Percentiles rank a stretch among this genome's conserved stretches.
phyloP scores from a whole-genome alignment of 2,113 vertebrate species.

The Dipodomys stephensi region DNA sequence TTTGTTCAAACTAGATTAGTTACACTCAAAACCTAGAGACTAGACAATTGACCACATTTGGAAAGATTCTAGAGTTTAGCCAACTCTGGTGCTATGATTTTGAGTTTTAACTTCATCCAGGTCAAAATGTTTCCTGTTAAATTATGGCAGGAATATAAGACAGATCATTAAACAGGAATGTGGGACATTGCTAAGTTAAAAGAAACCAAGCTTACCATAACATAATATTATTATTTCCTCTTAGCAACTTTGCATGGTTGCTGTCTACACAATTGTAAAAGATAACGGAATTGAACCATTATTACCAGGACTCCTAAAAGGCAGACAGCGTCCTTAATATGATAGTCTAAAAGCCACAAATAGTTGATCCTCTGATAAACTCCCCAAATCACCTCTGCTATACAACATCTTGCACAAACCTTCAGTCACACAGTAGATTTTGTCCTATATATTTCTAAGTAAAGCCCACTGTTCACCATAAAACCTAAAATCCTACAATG shows the following conservation, averaged over 20 bases:
- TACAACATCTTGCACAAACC: background rate
- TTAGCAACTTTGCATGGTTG: slow-evolving; percentile 29
- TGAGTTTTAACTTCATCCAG: slow-evolving; percentile 13
- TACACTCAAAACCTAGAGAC: background rate
- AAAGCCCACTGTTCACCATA: slow-evolving; percentile 1
- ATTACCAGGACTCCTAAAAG: slow-evolving; percentile 28
- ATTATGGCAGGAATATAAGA: background rate
- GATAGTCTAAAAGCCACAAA: slow-evolving; percentile 23
- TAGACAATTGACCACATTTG: slow-evolving; percentile 41
- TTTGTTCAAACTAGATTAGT: slow-evolving; percentile 63
- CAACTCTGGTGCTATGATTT: background rate
- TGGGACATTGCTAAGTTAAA: slow-evolving; percentile 44
- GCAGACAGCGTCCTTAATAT: background rate
- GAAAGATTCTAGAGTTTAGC: slow-evolving; percentile 22
- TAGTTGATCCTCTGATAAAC: slow-evolving; percentile 42
- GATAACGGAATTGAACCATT: slow-evolving; percentile 9
- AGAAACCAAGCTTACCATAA: slow-evolving; percentile 41
- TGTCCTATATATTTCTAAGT: background rate
- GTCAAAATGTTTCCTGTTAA: slow-evolving; percentile 19
- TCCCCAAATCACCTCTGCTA: slow-evolving; percentile 5
- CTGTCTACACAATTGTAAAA: slow-evolving; percentile 17
- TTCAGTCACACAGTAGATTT: background rate
- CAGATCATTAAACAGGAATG: slow-evolving; percentile 21
- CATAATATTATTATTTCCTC: slow-evolving; percentile 13
- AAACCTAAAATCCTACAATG: slow-evolving; percentile 42